phyloP scores from a whole-genome alignment of 2,888 invertebrate species.

The Syrphus vitripennis region DNA sequence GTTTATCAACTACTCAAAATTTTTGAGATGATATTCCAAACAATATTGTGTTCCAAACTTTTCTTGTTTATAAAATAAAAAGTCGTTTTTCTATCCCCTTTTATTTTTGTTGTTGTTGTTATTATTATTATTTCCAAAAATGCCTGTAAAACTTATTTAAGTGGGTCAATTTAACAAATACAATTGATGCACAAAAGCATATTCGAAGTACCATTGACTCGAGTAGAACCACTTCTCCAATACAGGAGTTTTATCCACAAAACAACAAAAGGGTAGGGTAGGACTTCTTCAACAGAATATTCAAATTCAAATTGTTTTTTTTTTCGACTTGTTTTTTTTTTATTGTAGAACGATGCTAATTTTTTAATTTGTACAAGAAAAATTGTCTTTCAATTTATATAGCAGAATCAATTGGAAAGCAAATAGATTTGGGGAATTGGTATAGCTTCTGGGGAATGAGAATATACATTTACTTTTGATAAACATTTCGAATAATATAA shows the following conservation, averaged over 20 bases:
- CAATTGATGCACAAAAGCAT: slow-evolving; percentile 66
- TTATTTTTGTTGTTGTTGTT: neutral
- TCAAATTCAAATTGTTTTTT: slow-evolving; percentile 2
- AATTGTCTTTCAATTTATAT: neutral
- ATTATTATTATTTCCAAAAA: slow-evolving; percentile 3
- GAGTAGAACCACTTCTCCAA: slow-evolving; percentile 23
- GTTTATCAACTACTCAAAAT: neutral
- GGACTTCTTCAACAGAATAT: neutral
- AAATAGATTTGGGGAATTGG: neutral
- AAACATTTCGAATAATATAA: neutral
- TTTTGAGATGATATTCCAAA: neutral
- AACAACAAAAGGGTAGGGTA: neutral
- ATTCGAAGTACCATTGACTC: slow-evolving; percentile 47
- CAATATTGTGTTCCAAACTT: neutral
- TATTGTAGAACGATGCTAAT: neutral
- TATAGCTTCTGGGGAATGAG: neutral
- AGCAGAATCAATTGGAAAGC: neutral
- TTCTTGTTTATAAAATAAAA: neutral
- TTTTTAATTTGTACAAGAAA: neutral
- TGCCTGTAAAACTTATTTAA: slow-evolving; percentile 55
- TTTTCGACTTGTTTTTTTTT: neutral
- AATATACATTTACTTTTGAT: neutral
- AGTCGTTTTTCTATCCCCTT: neutral
- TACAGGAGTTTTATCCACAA: slow-evolving; percentile 18
- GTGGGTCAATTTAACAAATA: slow-evolving; percentile 62